phyloP scores from a whole-genome alignment of 1,140 invertebrate genomes.

The Brachystomella parvula region DNA sequence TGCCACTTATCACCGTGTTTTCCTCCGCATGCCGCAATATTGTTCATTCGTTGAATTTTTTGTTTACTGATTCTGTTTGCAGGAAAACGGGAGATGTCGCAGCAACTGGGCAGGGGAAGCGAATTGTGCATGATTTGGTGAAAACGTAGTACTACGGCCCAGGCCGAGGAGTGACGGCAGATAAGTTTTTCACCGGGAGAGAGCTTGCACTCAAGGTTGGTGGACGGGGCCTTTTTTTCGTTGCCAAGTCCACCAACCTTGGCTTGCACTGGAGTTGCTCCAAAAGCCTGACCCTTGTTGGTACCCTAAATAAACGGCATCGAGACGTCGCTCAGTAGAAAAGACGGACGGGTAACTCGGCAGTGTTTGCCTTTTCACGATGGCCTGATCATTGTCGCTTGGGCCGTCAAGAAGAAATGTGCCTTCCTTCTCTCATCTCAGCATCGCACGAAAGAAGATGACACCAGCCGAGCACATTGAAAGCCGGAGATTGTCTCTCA shows the following conservation, averaged over 20 bases:
- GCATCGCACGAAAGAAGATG: not conserved
- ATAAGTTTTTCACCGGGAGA: not conserved
- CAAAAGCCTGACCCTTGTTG: not conserved
- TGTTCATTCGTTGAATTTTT: no score
- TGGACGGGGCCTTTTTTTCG: no score
- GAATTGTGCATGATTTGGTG: not conserved
- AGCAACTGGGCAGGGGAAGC: not conserved
- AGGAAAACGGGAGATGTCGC: not conserved
- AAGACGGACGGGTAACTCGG: not conserved
- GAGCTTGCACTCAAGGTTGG: no score
- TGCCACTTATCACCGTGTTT: no score
- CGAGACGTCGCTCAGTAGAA: not conserved
- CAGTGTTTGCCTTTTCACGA: not conserved
- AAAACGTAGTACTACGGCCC: not conserved
- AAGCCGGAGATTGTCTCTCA: constrained; percentile 44
- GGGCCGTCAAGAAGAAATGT: not conserved
- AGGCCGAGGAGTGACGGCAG: constrained; percentile 7
- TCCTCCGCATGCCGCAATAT: no score
- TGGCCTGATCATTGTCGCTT: not conserved
- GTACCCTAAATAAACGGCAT: not conserved
- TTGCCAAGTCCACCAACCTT: no score
- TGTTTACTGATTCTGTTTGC: no score
- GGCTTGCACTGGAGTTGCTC: constrained; percentile 3
- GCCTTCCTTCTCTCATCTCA: not conserved
- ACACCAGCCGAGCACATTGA: not conserved